Evolutionary conservation across 1,140 invertebrate genomes (phyloP).

Genomic region (Orchesella cincta): DNA sequence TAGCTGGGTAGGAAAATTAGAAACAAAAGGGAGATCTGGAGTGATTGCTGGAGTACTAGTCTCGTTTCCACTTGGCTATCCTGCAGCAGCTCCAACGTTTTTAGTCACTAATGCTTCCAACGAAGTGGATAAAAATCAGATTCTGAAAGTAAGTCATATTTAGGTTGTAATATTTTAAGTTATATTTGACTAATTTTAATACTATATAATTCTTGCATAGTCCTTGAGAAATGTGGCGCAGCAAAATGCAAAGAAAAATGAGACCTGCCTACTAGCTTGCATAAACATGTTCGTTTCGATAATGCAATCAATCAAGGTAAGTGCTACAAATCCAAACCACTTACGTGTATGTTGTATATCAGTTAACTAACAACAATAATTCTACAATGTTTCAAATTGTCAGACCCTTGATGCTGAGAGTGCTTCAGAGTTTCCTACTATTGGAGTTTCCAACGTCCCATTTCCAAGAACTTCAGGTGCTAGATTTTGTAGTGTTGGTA

Average conservation of each 20-base stretch:
- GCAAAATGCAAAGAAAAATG: constrained; percentile 73
- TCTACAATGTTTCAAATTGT: not conserved
- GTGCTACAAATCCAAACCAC: not conserved
- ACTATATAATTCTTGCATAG: constrained; percentile 52
- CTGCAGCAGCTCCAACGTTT: constrained; percentile 69
- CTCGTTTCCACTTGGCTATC: constrained; percentile 76
- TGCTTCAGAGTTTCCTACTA: constrained; percentile 58
- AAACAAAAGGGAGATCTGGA: constrained; percentile 38
- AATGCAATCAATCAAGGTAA: constrained; percentile 59
- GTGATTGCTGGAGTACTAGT: constrained; percentile 72
- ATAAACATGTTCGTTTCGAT: constrained; percentile 71
- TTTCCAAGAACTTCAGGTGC: constrained; percentile 92
- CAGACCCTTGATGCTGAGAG: constrained; percentile 48
- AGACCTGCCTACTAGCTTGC: constrained; percentile 77
- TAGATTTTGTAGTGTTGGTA: constrained; percentile 83
- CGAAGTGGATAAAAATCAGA: constrained; percentile 49
- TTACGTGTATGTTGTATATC: no score
- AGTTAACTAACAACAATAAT: not conserved
- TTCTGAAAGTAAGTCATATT: constrained; percentile 64
- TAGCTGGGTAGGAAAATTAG: constrained; percentile 44
- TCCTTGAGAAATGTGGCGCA: constrained; percentile 71
- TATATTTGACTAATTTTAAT: not conserved
- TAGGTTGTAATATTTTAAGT: not conserved
- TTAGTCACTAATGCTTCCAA: constrained; percentile 59
- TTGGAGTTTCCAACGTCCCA: constrained; percentile 71